Evolutionary conservation across 2,797 vertebrate genomes (phyloP), one percentile per base, ranked within the genome.

Genomic region (Aulostomus chinensis): DNA sequence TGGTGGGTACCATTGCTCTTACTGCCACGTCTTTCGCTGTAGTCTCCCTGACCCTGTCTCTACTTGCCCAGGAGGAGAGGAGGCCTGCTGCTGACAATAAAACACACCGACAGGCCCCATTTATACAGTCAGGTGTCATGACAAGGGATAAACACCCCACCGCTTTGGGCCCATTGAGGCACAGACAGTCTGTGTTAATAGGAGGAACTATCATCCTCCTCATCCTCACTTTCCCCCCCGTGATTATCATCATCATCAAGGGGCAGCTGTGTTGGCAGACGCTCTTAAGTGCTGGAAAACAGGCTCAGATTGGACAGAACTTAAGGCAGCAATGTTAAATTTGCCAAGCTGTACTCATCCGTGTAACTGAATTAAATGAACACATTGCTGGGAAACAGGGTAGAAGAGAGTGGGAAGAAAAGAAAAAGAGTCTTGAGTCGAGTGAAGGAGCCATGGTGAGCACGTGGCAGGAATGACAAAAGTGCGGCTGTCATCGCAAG

Each of bases 71-170:
- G 53, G 65, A 74, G 78, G 66, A 72, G 38, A 74, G 57, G 74
- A 69, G 75, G 14, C 51, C 39, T n/a, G 30, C 78, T 35, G 58
- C 39, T 79, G 86, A 89, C 55, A 51, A 88, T 88, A 88, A 89
- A 86, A 72, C 87, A 87, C 86, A 85, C 75, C 64, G 85, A 86
- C 81, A 80, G 58, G 71, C 51, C 49, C 73, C 85, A 82, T 86
- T 88, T 86, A 80, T 83, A 88, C 81, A 80, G 81, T 86, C 85
- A 87, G 85, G 85, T 88, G 82, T 90, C 86, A 86, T 73, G 78
- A 84, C 78, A 67, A 76, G 83, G 81, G 84, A 83, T 88, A 85
- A 88, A 85, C 68, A 79, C 76, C 63, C 53, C 1, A 38, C 50
- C 24, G 83, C 78, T 55, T 22, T 7, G 1, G 71, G 80, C 72